Base-by-base conservation (phyloP, 2,888 invertebrate genomes). In the Caradrina kadenii region DNA sequence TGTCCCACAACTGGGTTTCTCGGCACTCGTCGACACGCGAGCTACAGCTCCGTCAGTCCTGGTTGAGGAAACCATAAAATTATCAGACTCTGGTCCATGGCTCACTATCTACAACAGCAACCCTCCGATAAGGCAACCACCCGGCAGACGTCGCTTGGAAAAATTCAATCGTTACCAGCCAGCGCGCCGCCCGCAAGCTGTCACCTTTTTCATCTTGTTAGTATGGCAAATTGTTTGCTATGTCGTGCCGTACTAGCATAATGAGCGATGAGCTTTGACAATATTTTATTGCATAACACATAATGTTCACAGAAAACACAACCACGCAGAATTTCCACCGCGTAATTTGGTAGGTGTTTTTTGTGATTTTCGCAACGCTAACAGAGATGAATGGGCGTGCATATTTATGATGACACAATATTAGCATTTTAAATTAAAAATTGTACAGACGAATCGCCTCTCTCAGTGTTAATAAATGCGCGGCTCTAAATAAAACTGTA, bases 1-100 rank as follows among this genome's bases (percentile, higher is more conserved):
- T 0, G 95, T 95, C 15, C 94, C 95, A 70, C 95, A 95, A 0
- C 88, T 76, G 0, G 93, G 90, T 72, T 96, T 96, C 80, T 95
- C 95, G 0, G 92, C 91, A 63, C 88, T 94, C 15, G 93, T 93
- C 5, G 93, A 91, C 19, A 94, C 93, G 5, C 94, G 88, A 2
- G 92, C 92, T 0, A 87, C 92, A 0, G 90, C 93, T 10, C 92
- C 94, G 35, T 95, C 95, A 62, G 87, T 90, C 76, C 95, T 94
- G 66, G 6, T 31, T 19, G 6, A 31, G 7, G 26, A 15, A 21
- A n/a, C 15, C 22, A 54, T n/a, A 7, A 13, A 26, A 15, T 45
- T 45, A 45, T 15, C 17, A 45, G 17, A 45, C 15, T 8, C 7
- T 1, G 1, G 35, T 7, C 8, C 35, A 35, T 35, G 0, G 35